Evolutionary conservation across 2,888 invertebrate genomes (phyloP), one percentile per base, ranked within the genome.

Genomic region (Tortrix viridana): DNA sequence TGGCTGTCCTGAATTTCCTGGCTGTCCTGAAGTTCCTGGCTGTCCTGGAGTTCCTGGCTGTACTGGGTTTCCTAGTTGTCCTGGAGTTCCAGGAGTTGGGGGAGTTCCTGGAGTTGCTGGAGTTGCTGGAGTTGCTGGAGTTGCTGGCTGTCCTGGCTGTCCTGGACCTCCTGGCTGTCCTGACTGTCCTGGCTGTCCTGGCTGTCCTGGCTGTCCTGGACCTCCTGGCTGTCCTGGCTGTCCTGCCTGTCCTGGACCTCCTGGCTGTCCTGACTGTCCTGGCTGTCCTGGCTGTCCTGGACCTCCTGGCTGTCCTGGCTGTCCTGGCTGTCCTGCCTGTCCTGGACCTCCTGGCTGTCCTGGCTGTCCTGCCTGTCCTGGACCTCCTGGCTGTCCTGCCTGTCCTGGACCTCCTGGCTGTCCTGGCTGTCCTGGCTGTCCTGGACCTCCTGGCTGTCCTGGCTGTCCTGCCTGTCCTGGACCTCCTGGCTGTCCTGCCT

Each of bases 1-100:
- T 41, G 57, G 57, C 9, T 22, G n/a, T n/a, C n/a, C n/a, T n/a
- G n/a, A n/a, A n/a, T n/a, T n/a, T n/a, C n/a, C 22, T 57, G 57
- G 57, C 3, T 38, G 26, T 0, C 20, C 37, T 48, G 57, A 48
- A 12, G 20, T 20, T 16, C 7, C 32, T 38, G 47, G 22, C 1
- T 26, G n/a, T n/a, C 48, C 48, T 48, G 49, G 49, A 1, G 23
- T 16, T 16, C 3, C 2, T 48, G 48, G 44, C 2, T 44, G 22
- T 49, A 3, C 18, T 44, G 43, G 48, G 4, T 49, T 9, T 3
- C 19, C 23, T 60, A 52, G 52, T 3, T 50, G 18, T 22, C 46
- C 20, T 7, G 32, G 7, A 14, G 20, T 1, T 46, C n/a, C 3
- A 19, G 44, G 1, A 16, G 57, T 9, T 47, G 9, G 4, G 37